Evolutionary conservation across 2,888 invertebrate genomes (phyloP), one percentile per base, ranked within the genome.

Genomic region (Andrena haemorrhoa): DNA sequence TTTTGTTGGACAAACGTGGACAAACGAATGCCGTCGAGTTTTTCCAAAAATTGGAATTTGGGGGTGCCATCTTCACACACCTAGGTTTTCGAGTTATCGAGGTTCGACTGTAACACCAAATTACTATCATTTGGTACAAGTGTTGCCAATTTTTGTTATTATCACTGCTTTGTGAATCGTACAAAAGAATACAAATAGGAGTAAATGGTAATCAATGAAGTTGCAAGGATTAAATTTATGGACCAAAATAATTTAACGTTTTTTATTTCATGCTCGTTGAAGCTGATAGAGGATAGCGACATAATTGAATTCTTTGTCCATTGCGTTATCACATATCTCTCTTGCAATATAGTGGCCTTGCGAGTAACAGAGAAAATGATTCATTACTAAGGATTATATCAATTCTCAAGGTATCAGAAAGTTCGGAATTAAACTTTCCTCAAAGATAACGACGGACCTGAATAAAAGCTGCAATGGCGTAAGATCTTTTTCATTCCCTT

Each of bases 241-340:
- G 49, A 7, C 7, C 8, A 8, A 8, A 33, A 33, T 33, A 33
- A 7, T 33, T 33, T 33, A 33, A 33, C 10, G 35, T 4, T 56
- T 49, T 66, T 68, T 64, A 51, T 41, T 63, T 8, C 3, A 60
- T 6, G 23, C 10, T 33, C 41, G 29, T 47, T 53, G 41, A 47
- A 16, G 20, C 10, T 10, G 41, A 56, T 29, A 23, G 8, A 41
- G 64, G 60, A 41, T 31, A 64, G 31, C 20, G 35, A 31, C 63
- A 78, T 82, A 83, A 83, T 83, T 83, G 69, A 83, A 78, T 83
- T 77, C 75, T 78, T 65, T 75, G 41, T 77, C 51, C 33, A n/a
- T 29, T 26, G 26, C 33, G 35, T 58, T 83, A 86, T 85, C 76
- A n/a, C 66, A 23, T 64, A 75, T 75, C 71, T 75, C 81, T 78